phyloP scores from a whole-genome alignment of 2,888 invertebrate species.

The Unio pictorum region DNA sequence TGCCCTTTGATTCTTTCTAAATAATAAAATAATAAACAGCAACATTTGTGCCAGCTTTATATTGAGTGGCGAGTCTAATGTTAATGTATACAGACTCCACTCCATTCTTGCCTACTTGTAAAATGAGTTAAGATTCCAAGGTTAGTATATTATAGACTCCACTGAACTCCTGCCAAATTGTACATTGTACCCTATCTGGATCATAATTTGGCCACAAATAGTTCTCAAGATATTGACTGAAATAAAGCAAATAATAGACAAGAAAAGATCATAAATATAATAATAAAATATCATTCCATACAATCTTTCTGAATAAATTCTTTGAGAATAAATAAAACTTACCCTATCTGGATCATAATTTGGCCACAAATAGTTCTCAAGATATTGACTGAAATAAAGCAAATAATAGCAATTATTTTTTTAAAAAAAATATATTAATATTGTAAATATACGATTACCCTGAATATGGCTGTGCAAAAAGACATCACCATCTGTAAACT shows the following conservation, averaged over 20 bases:
- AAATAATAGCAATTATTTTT: constrained; percentile 2
- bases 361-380: constrained; percentile 98
- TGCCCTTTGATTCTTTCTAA: too few species aligned
- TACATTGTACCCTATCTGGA: constrained; percentile 73
- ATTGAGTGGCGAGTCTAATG: too few species aligned
- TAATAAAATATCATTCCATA: too few species aligned
- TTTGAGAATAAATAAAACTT: constrained; percentile 12
- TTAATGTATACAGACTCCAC: too few species aligned
- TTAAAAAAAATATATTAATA: not conserved
- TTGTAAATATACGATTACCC: not conserved
- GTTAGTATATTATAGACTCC: too few species aligned
- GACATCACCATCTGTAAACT: not conserved
- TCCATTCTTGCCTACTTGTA: too few species aligned
- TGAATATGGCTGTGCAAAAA: not conserved
- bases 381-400: constrained; percentile 83
- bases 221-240: constrained; percentile 95
- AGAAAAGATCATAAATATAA: not conserved
- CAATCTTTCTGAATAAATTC: not conserved
- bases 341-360: constrained; percentile 83
- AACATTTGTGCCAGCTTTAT: too few species aligned
- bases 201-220: constrained; percentile 97
- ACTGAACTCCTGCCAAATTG: too few species aligned
- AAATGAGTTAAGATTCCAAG: too few species aligned
- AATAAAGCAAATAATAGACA: constrained; percentile 17
- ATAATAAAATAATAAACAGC: too few species aligned